Conservation (phyloP, 2,888 invertebrate species). For the Apamea crenata region DNA sequence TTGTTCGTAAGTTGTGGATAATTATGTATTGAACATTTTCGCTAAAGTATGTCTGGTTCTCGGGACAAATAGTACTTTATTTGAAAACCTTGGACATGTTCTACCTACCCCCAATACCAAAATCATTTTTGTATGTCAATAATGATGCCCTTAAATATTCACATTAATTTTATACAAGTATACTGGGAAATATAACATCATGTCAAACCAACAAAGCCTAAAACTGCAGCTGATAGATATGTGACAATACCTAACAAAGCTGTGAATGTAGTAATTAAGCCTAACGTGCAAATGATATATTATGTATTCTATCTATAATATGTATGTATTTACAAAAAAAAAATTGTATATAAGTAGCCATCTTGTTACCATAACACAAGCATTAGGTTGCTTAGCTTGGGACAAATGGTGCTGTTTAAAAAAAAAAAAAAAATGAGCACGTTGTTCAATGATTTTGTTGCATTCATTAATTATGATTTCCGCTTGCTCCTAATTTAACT, state of each 20-base stretch:
- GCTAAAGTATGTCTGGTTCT: background rate
- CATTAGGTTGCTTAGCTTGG: no score
- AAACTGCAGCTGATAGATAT: background rate
- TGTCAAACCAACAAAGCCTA: background rate
- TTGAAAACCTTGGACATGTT: background rate
- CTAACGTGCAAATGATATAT: no score
- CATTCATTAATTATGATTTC: constrained; percentile 22
- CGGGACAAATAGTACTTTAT: background rate
- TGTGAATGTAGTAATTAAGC: background rate
- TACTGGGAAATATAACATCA: background rate
- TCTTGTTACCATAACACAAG: no score
- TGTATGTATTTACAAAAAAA: no score
- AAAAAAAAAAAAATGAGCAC: no score
- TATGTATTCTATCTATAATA: no score
- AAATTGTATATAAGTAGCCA: no score
- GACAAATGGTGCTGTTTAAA: no score
- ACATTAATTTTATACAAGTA: background rate
- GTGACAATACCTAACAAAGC: background rate
- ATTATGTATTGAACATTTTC: background rate
- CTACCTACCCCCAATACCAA: background rate
- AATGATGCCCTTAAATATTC: background rate
- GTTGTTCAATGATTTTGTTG: background rate
- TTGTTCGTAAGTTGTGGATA: background rate
- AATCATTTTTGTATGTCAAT: background rate
- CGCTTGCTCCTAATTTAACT: constrained; percentile 14